Evolutionary conservation across 2,797 vertebrate species (phyloP).

Genomic region (Furcifer pardalis): DNA sequence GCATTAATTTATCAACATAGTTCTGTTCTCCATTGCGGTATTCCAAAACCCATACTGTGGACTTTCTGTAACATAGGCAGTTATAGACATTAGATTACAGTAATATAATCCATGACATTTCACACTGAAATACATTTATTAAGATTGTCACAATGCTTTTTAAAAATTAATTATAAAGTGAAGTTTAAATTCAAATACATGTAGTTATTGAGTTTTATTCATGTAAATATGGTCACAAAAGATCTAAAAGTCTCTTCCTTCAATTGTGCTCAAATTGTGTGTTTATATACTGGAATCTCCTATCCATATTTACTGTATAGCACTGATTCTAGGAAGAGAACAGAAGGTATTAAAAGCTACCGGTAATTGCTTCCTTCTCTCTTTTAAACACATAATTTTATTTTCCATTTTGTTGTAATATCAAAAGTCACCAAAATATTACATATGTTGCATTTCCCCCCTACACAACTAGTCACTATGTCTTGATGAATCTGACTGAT

Average conservation of each 20-base stretch:
- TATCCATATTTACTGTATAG: not conserved
- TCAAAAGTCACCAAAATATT: not conserved
- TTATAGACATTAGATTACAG: not conserved
- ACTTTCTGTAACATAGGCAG: not conserved
- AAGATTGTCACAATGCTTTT: too few species aligned
- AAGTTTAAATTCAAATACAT: not conserved
- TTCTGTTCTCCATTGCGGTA: not conserved
- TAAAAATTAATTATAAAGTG: not conserved
- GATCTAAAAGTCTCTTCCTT: not conserved
- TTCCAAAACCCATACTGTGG: not conserved
- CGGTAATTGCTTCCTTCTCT: not conserved
- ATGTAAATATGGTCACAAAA: not conserved
- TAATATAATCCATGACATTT: not conserved
- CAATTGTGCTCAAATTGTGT: not conserved
- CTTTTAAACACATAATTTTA: not conserved
- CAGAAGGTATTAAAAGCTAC: not conserved
- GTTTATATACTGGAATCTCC: not conserved
- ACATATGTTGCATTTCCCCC: not conserved
- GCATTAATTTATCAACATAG: not conserved
- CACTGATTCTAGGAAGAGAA: not conserved
- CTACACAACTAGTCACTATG: not conserved
- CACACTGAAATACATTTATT: too few species aligned
- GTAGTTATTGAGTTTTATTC: not conserved
- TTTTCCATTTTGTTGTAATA: not conserved
- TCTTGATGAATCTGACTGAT: not conserved